Conservation (phyloP, 2,888 invertebrate genomes). For the Nebria salina region DNA sequence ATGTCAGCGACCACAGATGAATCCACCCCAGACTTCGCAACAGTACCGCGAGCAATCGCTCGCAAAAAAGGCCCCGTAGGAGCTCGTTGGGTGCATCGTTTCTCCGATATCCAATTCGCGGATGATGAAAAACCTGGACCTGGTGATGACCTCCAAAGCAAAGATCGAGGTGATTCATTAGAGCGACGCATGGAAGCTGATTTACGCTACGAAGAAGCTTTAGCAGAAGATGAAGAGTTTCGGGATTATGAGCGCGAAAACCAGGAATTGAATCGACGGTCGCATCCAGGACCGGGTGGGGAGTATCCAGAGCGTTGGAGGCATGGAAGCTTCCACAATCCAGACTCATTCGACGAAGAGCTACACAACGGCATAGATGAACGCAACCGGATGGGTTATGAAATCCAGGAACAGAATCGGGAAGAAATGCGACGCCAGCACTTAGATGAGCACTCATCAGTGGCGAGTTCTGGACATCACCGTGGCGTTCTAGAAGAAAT, state of each 20-base stretch:
- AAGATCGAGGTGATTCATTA: conserved; percentile 59
- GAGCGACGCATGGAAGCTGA: conserved; percentile 62
- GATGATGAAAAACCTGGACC: conserved; percentile 51
- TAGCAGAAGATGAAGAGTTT: conserved; percentile 65
- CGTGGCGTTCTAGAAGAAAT: conserved; percentile 82
- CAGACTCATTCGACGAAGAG: conserved; percentile 55
- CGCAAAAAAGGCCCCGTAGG: conserved; percentile 63
- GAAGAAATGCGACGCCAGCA: background rate
- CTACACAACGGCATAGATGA: conserved; percentile 50
- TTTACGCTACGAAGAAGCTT: conserved; percentile 49
- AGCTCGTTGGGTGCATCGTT: conserved; percentile 63
- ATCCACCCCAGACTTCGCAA: conserved; percentile 74
- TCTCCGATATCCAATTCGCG: conserved; percentile 56
- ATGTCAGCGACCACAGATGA: conserved; percentile 68
- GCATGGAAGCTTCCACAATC: conserved; percentile 58
- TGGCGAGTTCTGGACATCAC: conserved; percentile 39
- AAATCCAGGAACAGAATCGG: conserved; percentile 41
- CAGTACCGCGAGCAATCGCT: conserved; percentile 70
- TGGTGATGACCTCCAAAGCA: conserved; percentile 39
- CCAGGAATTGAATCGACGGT: conserved; percentile 64
- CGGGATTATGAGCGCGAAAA: conserved; percentile 68
- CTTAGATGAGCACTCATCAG: conserved; percentile 34
- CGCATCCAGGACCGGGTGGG: conserved; percentile 52
- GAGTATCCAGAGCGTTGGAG: conserved; percentile 59
- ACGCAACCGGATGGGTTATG: conserved; percentile 57